Percentiles rank a stretch among this genome's conserved stretches.
phyloP scores from a whole-genome alignment of 2,113 vertebrate species.

The Oxyruncus cristatus region DNA sequence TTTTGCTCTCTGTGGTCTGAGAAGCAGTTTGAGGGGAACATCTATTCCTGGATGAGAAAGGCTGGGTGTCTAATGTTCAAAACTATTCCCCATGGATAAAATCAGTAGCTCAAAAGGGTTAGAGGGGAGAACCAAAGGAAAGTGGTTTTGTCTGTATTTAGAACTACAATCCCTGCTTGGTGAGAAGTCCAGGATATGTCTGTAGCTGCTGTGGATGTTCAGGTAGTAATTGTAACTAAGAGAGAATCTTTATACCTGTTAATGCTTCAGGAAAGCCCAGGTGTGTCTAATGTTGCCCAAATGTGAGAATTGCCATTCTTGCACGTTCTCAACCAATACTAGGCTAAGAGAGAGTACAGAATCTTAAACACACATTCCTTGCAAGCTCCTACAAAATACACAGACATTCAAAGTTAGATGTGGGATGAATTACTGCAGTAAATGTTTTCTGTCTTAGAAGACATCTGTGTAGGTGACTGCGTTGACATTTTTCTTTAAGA shows the following conservation, averaged over 20 bases:
- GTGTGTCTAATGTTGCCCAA: neutral
- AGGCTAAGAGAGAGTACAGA: neutral
- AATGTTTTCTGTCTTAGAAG: neutral
- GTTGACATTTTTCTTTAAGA: neutral
- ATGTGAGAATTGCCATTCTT: neutral
- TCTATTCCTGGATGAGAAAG: neutral
- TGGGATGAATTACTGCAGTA: neutral
- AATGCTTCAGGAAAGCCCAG: neutral
- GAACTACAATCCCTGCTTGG: fast-evolving
- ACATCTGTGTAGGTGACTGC: neutral
- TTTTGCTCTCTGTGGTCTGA: neutral
- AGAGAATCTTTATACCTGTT: neutral
- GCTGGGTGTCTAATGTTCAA: neutral
- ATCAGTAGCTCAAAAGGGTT: neutral
- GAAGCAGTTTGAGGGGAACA: neutral
- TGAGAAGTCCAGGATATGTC: neutral
- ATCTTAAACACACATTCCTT: neutral
- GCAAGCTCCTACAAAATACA: neutral
- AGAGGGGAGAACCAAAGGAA: neutral
- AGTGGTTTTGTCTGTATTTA: neutral
- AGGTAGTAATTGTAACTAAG: neutral
- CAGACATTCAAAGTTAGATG: neutral
- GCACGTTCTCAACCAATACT: neutral
- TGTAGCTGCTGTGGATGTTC: neutral
- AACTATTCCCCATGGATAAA: neutral